Evolutionary conservation across 2,797 vertebrate genomes (phyloP).

Genomic region (Pagetopsis macropterus): DNA sequence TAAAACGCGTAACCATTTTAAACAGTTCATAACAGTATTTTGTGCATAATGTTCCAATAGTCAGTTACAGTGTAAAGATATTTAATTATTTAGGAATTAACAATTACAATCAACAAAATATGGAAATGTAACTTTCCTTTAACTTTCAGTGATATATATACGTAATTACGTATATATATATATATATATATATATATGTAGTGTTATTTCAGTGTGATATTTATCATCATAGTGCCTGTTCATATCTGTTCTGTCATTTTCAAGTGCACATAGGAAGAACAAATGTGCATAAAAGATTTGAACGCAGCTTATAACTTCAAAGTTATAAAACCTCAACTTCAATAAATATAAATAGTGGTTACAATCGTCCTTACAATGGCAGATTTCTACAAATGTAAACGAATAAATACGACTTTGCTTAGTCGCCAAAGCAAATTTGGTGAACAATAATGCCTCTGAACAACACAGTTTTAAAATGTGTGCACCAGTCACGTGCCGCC

Average conservation of each 20-base stretch:
- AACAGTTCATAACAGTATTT: constrained; percentile 11
- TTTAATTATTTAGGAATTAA: not conserved
- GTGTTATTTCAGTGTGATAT: constrained; percentile 30
- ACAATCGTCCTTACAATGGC: not conserved
- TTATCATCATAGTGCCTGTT: not conserved
- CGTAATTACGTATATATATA: too few relatives aligned
- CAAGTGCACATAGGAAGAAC: constrained; percentile 5
- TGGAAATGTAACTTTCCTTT: not conserved
- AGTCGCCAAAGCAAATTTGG: not conserved
- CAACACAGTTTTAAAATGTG: constrained; percentile 40
- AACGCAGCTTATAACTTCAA: constrained; percentile 10
- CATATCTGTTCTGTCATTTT: not conserved
- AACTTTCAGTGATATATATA: not conserved
- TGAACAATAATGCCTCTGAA: constrained; percentile 9
- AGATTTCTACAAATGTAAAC: constrained; percentile 16
- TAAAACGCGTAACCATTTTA: constrained; percentile 1
- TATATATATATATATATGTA: not conserved
- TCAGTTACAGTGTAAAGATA: not conserved
- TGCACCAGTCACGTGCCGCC: not conserved
- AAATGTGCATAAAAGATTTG: constrained; percentile 7
- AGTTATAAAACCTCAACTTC: constrained; percentile 9
- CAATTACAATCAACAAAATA: not conserved
- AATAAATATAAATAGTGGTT: not conserved
- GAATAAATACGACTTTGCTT: constrained; percentile 25
- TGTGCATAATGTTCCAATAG: not conserved